A percentile compares a stretch with the other conserved stretches of the same genome.
These are phyloP conservation scores for Orthonychiurus folsomi DNA, from an alignment of 2,888 invertebrate species.

Conservation along the genomic window DNA sequence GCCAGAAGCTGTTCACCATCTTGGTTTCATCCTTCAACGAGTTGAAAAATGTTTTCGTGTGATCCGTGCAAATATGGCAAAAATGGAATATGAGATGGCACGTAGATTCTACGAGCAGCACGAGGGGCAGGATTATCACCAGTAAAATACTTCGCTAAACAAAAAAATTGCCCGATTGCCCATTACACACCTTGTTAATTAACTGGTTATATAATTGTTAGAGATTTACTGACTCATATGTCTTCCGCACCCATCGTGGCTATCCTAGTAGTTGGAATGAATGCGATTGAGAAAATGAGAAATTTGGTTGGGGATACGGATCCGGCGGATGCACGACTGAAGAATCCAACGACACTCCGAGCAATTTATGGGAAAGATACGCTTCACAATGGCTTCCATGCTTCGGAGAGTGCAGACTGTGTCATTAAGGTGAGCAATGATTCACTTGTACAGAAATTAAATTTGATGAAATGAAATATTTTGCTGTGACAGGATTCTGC, in stretches of 20 bases:
- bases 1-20: constrained; percentile 57
- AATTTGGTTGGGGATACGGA: constrained; percentile 54
- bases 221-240: constrained; percentile 56
- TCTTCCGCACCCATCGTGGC: constrained; percentile 61
- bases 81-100: constrained; percentile 57
- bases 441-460: neutral
- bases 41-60: constrained; percentile 54
- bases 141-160: too few relatives aligned
- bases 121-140: constrained; percentile 53
- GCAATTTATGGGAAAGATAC: constrained; percentile 59
- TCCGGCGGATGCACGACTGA: constrained; percentile 51
- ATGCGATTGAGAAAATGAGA: constrained; percentile 55
- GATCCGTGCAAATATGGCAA: constrained; percentile 63
- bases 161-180: too few relatives aligned
- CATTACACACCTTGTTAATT: too few relatives aligned
- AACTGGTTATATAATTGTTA: constrained; percentile 42
- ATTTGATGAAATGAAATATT: constrained; percentile 8
- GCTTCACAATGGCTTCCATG: constrained; percentile 62
- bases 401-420: constrained; percentile 48
- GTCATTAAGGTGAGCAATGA: constrained; percentile 12
- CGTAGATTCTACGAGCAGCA: constrained; percentile 54
- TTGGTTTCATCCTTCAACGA: constrained; percentile 64
- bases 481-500: constrained; percentile 43
- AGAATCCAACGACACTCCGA: constrained; percentile 53
- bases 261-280: constrained; percentile 63